These are phyloP conservation scores for Myrmophylax atrothorax DNA, from an alignment of 2,113 vertebrate genomes.

Conservation along the genomic window DNA sequence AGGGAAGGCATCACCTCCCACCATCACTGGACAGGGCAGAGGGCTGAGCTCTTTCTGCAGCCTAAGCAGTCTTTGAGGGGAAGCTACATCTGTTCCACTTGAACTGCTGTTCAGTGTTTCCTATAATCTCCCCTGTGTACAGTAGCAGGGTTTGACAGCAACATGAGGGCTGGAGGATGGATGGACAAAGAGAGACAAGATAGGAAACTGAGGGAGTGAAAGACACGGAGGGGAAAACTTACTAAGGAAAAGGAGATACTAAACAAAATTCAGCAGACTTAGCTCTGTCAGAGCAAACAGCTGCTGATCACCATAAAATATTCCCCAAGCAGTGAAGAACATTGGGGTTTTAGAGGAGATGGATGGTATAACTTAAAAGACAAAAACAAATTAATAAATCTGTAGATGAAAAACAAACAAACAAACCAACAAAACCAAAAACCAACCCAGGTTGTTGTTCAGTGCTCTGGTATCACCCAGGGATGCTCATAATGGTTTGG, in stretches of 20 bases:
- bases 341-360: not conserved
- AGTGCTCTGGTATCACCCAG: not conserved
- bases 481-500: fast-evolving
- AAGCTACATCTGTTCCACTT: not conserved
- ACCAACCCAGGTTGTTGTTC: not conserved
- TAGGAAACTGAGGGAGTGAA: not conserved
- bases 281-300: not conserved
- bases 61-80: not conserved
- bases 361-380: not conserved
- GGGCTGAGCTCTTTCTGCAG: not conserved
- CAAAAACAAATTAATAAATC: not conserved
- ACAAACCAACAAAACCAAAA: too few species aligned
- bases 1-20: not conserved
- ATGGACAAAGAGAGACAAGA: not conserved
- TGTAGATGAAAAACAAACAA: not conserved
- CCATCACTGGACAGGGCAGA: fast-evolving
- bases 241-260: not conserved
- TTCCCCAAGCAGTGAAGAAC: not conserved
- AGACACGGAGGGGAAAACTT: not conserved
- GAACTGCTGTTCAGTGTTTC: slow-evolving; percentile 11
- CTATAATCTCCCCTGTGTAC: not conserved
- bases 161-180: not conserved
- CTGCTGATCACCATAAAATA: not conserved
- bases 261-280: not conserved
- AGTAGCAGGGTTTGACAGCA: slow-evolving; percentile 9